phyloP scores from a whole-genome alignment of 2,888 invertebrate genomes.

The Ormyrus rosae region DNA sequence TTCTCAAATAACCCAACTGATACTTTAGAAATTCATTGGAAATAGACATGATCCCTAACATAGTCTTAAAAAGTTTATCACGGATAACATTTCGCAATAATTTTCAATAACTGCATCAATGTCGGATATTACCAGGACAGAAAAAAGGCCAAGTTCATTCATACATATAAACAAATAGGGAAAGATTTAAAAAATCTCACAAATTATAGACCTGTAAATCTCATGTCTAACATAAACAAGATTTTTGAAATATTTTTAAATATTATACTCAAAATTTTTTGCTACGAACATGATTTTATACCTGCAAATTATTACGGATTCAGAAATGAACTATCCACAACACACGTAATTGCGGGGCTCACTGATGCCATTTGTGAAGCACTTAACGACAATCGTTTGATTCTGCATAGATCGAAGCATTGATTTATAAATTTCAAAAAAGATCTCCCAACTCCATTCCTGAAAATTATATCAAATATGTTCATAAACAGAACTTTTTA shows the following conservation, averaged over 20 bases:
- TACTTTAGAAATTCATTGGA: too few species aligned
- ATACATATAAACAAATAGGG: slow-evolving; percentile 2
- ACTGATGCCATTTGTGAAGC: background rate
- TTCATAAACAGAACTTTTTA: too few species aligned
- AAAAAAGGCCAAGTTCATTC: slow-evolving; percentile 24
- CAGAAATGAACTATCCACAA: background rate
- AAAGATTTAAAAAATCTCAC: background rate
- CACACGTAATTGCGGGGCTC: slow-evolving; percentile 15
- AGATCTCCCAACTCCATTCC: too few species aligned
- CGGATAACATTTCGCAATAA: background rate
- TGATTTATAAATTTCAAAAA: too few species aligned
- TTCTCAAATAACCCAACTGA: too few species aligned
- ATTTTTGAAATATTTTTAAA: slow-evolving; percentile 23
- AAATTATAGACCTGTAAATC: slow-evolving; percentile 15
- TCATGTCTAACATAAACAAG: slow-evolving; percentile 20
- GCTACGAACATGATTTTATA: slow-evolving; percentile 10
- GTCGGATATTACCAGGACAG: slow-evolving; percentile 4
- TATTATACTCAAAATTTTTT: background rate
- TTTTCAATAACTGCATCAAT: slow-evolving; percentile 25
- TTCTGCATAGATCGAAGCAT: slow-evolving; percentile 35
- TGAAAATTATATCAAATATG: too few species aligned
- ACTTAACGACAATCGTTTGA: slow-evolving; percentile 8
- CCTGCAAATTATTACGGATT: slow-evolving; percentile 24
- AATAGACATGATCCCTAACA: background rate
- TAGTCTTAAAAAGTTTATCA: slow-evolving; percentile 9